phyloP scores from a whole-genome alignment of 2,888 invertebrate species.

The Amphipoea oculea region DNA sequence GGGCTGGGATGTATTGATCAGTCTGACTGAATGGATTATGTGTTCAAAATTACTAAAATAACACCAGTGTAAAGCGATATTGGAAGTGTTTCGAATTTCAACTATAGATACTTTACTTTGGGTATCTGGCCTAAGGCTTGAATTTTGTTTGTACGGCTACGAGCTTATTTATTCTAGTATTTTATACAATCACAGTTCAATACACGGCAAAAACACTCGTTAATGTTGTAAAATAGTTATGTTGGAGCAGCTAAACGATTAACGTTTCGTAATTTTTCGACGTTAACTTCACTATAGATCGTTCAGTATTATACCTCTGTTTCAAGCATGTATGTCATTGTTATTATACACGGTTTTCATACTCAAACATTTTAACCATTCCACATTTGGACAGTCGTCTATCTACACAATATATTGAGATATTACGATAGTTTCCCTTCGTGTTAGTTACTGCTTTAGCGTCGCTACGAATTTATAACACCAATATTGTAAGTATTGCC shows the following conservation, averaged over 20 bases:
- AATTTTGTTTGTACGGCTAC: slow-evolving; percentile 78
- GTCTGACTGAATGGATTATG: slow-evolving; percentile 65
- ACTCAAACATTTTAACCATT: slow-evolving; percentile 85
- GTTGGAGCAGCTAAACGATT: slow-evolving; percentile 35
- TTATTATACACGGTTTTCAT: slow-evolving; percentile 85
- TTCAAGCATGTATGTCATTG: slow-evolving; percentile 62
- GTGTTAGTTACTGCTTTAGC: slow-evolving; percentile 67
- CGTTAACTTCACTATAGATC: slow-evolving; percentile 35
- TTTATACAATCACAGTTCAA: slow-evolving; percentile 65
- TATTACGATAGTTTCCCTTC: slow-evolving; percentile 44
- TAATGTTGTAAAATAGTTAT: slow-evolving; percentile 37
- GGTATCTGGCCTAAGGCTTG: slow-evolving; percentile 82
- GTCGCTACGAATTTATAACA: slow-evolving; percentile 79
- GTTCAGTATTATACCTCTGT: slow-evolving; percentile 60
- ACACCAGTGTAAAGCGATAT: slow-evolving; percentile 49
- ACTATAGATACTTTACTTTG: slow-evolving; percentile 56
- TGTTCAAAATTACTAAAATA: slow-evolving; percentile 63
- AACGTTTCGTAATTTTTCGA: slow-evolving; percentile 32
- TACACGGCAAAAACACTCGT: slow-evolving; percentile 36
- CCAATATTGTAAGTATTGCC: slow-evolving; percentile 82
- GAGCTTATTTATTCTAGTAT: slow-evolving; percentile 87
- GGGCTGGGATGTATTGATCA: slow-evolving; percentile 53
- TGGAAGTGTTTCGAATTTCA: slow-evolving; percentile 55
- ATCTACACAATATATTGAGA: slow-evolving; percentile 37
- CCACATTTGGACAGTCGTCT: slow-evolving; percentile 75